A percentile compares a stretch with the other conserved stretches of the same genome.
These are phyloP conservation scores for Bos javanicus DNA, from an alignment of 2,113 vertebrate species.

Conservation along the genomic window DNA sequence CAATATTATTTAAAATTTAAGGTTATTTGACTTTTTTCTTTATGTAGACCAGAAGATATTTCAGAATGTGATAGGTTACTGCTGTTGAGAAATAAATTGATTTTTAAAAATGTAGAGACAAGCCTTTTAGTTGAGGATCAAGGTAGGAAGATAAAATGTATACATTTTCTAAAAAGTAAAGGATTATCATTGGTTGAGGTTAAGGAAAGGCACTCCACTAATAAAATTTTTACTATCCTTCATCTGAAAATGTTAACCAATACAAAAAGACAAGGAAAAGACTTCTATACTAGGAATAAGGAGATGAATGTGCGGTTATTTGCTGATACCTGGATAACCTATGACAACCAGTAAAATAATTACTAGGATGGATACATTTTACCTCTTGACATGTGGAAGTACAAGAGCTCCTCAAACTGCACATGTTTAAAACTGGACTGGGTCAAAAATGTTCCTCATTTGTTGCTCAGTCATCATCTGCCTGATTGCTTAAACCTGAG, in stretches of 20 bases:
- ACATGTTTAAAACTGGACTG: neutral
- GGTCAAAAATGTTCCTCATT: neutral
- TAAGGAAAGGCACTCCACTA: neutral
- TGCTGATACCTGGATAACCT: neutral
- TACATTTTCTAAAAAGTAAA: neutral
- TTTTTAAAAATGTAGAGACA: neutral
- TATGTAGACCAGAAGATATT: neutral
- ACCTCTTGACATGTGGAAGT: neutral
- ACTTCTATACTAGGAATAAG: neutral
- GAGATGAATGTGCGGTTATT: neutral
- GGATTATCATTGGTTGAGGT: neutral
- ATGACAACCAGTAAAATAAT: neutral
- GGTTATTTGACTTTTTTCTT: neutral
- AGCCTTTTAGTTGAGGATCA: neutral
- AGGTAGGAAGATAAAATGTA: neutral
- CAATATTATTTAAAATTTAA: neutral
- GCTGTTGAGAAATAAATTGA: neutral
- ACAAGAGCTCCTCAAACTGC: neutral
- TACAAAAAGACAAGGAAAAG: neutral
- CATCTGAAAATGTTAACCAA: neutral
- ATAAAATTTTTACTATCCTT: neutral
- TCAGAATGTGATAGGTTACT: neutral
- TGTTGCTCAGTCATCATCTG: neutral
- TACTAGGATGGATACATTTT: neutral
- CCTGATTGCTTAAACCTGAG: neutral